Percentiles rank a stretch among this genome's conserved stretches.
phyloP scores from a whole-genome alignment of 2,888 invertebrate species.

The Eilema depressum region DNA sequence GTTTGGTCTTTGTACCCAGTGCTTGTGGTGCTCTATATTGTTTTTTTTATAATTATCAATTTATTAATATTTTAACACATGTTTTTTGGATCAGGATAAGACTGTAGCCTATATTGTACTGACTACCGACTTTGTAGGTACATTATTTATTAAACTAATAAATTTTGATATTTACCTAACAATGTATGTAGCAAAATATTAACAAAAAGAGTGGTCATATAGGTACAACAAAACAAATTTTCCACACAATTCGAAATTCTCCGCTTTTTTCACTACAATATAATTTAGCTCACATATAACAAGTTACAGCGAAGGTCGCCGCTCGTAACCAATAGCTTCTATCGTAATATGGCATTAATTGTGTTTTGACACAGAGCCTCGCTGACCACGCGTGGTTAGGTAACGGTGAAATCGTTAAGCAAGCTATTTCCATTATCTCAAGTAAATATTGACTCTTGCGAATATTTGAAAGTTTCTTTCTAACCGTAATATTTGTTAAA shows the following conservation, averaged over 20 bases:
- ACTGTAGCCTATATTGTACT: too few species aligned
- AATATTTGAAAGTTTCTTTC: slow-evolving; percentile 1
- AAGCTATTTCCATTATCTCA: slow-evolving; percentile 44
- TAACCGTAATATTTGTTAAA: background rate
- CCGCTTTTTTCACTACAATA: background rate
- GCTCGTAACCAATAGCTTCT: slow-evolving; percentile 12
- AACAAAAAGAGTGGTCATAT: background rate
- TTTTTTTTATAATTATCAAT: too few species aligned
- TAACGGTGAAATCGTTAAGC: slow-evolving; percentile 71
- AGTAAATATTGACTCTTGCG: slow-evolving; percentile 9
- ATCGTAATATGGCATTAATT: slow-evolving; percentile 46
- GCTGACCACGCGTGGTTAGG: slow-evolving; percentile 67
- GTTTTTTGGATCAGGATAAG: too few species aligned
- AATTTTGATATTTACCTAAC: too few species aligned
- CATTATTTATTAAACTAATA: too few species aligned
- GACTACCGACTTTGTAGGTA: too few species aligned
- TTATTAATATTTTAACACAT: too few species aligned
- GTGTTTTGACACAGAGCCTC: slow-evolving; percentile 56
- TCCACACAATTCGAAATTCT: background rate
- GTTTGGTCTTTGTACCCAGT: background rate
- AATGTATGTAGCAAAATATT: background rate
- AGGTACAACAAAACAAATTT: background rate
- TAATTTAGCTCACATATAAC: slow-evolving; percentile 15
- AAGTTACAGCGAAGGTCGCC: slow-evolving; percentile 18
- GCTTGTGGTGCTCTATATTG: too few species aligned